Evolutionary conservation across 1,140 invertebrate species (phyloP), one percentile per base, ranked within the genome.

Genomic region (Drosophila ficusphila): DNA sequence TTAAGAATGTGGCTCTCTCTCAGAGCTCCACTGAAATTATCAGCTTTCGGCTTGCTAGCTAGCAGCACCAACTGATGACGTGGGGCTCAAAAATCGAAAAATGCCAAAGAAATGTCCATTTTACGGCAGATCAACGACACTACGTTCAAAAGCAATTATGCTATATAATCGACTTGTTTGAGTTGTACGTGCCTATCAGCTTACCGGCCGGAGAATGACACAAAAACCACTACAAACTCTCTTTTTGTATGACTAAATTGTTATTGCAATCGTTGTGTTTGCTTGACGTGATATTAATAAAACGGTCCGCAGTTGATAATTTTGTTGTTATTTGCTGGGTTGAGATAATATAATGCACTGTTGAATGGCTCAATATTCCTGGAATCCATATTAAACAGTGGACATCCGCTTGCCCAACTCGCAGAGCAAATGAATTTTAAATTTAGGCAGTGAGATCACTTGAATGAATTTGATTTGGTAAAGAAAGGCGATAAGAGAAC

Each of bases 181-280:
- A 31, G 23, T 33, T 21, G 21, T 51, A 75, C 60, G 51, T 67
- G 77, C 77, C 82, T 88, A 89, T 88, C 83, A 77, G 60, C 57
- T 72, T 56, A 60, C 82, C 82, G 82, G 82, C 75, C 75, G 77
- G 78, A 71, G 56, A 78, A 71, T 71, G 75, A 39, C 41, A 60
- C 58, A n/a, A 18, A 61, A 44, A 51, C 49, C 58, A 33, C 49
- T 42, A 61, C 23, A 54, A 21, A 14, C 12, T 36, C 29, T 8
- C 11, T 34, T 23, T n/a, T 31, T 31, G 39, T 33, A 21, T 39
- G 33, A 72, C 19, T 46, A 44, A 53, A 27, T 57, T 48, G 49
- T 64, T 76, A 51, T 75, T 72, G 52, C 42, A 39, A 18, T 34
- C 14, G 11, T 18, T 53, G 46, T 42, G 54, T 38, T 67, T 49